A percentile compares a stretch with the other conserved stretches of the same genome.
Conservation (phyloP, 2,888 invertebrate genomes). For the Phengaris alcon region DNA sequence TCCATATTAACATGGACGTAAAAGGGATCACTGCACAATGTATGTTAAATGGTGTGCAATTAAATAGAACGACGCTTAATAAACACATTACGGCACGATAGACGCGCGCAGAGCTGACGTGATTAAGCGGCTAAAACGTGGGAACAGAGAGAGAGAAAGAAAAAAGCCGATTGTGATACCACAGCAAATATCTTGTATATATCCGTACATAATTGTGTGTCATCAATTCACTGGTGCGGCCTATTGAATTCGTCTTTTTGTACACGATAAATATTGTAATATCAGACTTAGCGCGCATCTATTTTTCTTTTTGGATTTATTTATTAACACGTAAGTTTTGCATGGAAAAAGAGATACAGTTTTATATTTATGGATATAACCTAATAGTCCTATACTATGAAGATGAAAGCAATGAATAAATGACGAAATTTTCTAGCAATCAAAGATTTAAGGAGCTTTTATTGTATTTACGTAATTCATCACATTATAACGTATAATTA, state of each 20-base stretch:
- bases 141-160: conserved; percentile 64
- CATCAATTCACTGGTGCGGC: conserved; percentile 25
- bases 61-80: conserved; percentile 73
- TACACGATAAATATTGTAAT: conserved; percentile 24
- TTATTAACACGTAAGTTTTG: background rate
- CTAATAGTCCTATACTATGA: too few relatives aligned
- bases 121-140: conserved; percentile 72
- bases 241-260: conserved; percentile 21
- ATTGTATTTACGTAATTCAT: too few relatives aligned
- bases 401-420: too few relatives aligned
- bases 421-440: background rate
- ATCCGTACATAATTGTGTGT: conserved; percentile 27
- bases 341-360: background rate
- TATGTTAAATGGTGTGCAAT: conserved; percentile 71
- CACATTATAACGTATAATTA: background rate
- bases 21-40: conserved; percentile 64
- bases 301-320: conserved; percentile 12
- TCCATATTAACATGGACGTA: conserved; percentile 60
- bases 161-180: conserved; percentile 45
- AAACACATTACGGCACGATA: conserved; percentile 75
- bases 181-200: conserved; percentile 27
- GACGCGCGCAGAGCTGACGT: conserved; percentile 66
- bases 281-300: background rate
- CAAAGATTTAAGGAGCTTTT: background rate
- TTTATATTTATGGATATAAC: background rate